Conservation (phyloP, 2,888 invertebrate genomes). For the Tetranychus truncatus region DNA sequence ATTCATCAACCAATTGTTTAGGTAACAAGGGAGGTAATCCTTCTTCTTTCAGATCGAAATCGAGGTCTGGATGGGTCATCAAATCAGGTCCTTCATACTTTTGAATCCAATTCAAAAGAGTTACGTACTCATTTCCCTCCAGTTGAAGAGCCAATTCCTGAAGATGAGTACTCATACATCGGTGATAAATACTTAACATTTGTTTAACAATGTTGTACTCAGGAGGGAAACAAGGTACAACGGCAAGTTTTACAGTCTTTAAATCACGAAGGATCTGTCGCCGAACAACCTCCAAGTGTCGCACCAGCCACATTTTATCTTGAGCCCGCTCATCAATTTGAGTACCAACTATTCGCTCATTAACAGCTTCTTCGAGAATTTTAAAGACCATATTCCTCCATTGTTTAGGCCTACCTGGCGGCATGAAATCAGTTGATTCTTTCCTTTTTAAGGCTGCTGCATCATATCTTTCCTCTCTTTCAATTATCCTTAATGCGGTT, state of each 20-base stretch:
- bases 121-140: slow-evolving; percentile 90
- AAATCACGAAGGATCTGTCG: slow-evolving; percentile 75
- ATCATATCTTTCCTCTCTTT: slow-evolving; percentile 88
- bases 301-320: slow-evolving; percentile 86
- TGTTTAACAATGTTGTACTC: slow-evolving; percentile 76
- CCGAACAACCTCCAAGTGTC: slow-evolving; percentile 71
- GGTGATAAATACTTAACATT: slow-evolving; percentile 85
- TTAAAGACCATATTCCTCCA: slow-evolving; percentile 74
- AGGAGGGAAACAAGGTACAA: slow-evolving; percentile 85
- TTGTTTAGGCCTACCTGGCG: slow-evolving; percentile 77
- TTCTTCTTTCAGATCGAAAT: slow-evolving; percentile 44
- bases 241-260: slow-evolving; percentile 67
- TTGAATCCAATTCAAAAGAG: slow-evolving; percentile 79
- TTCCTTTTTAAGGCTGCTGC: slow-evolving; percentile 58
- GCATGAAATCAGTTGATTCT: slow-evolving; percentile 66
- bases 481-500: slow-evolving; percentile 83
- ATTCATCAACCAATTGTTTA: slow-evolving; percentile 49
- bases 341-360: slow-evolving; percentile 65
- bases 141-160: slow-evolving; percentile 68
- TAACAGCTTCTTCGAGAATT: slow-evolving; percentile 40
- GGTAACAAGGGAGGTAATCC: slow-evolving; percentile 51
- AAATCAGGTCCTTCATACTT: slow-evolving; percentile 68
- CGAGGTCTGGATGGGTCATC: slow-evolving; percentile 65
- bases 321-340: slow-evolving; percentile 74
- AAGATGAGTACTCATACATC: slow-evolving; percentile 47